Base-by-base conservation (phyloP, 1,140 invertebrate species). In the Kradibia gibbosae region DNA sequence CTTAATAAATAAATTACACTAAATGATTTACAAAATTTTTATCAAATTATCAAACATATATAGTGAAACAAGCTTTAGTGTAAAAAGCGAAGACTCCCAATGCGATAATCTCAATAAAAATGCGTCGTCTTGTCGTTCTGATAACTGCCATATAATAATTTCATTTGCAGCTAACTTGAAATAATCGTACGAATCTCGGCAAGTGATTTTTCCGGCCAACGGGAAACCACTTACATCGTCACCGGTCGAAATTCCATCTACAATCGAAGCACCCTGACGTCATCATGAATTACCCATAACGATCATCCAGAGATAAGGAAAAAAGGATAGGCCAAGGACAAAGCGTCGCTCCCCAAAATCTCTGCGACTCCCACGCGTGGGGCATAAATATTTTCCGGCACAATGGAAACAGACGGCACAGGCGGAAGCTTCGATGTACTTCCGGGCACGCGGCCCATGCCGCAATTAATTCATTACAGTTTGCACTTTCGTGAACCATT, bases 331-430 rank as follows among this genome's bases (percentile, higher is more conserved):
- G 11, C 28, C 11, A 15, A 15, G 28, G 25, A 72, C 45, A 53
- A 53, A 8, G 13, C 71, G 13, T 31, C 48, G 20, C 36, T n/a
- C 45, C 28, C 28, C 22, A 15, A 50, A 55, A 73, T 73, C 71
- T 22, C 22, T 28, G 31, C 39, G 3, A n/a, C 50, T 75, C 73
- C 53, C 73, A 76, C 36, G 55, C 17, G 15, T 3, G 50, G 62
- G 73, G 62, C 81, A 89, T 89, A 89, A 88, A 89, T 89, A 89
- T 89, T 89, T 87, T 86, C 86, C 84, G 81, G 83, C 53, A 88
- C 86, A 88, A 86, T 87, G 85, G 76, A 65, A 20, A 74, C 70
- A 67, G 45, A 22, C 11, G 74, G 55, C 8, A n/a, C 45, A 39
- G 31, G 50, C 62, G 62, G 75, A 65, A 45, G 65, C 36, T 3